These are phyloP conservation scores for Riparia riparia DNA, from an alignment of 2,113 vertebrate species.

Conservation along the genomic window DNA sequence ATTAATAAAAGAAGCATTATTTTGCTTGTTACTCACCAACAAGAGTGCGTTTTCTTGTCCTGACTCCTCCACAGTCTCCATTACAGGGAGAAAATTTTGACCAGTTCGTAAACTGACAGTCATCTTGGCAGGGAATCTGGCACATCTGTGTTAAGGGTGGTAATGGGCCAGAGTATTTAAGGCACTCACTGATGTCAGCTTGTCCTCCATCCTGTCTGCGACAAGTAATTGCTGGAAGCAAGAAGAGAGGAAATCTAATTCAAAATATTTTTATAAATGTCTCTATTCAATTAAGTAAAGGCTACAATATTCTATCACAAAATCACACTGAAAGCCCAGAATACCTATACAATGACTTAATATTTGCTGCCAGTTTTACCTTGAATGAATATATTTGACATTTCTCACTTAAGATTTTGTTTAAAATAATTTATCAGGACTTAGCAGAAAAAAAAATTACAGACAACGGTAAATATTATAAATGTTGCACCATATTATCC, in stretches of 20 bases:
- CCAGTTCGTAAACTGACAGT: slow-evolving; percentile 96
- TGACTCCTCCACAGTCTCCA: slow-evolving; percentile 93
- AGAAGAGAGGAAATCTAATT: neutral
- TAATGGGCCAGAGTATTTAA: slow-evolving; percentile 84
- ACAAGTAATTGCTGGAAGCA: slow-evolving; percentile 91
- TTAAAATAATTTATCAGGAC: neutral
- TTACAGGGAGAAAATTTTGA: slow-evolving; percentile 96
- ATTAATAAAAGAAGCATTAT: neutral
- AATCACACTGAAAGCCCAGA: neutral
- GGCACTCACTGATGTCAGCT: slow-evolving; percentile 87
- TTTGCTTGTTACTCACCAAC: slow-evolving; percentile 81
- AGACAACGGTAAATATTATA: neutral
- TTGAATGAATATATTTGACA: neutral
- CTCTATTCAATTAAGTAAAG: neutral
- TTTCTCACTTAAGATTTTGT: neutral
- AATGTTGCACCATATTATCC: neutral
- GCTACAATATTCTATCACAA: neutral
- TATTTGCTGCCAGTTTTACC: neutral
- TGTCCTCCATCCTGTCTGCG: slow-evolving; percentile 91
- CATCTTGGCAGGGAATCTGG: slow-evolving; percentile 94
- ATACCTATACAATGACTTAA: neutral
- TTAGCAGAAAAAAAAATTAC: neutral
- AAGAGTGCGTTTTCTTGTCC: slow-evolving; percentile 90
- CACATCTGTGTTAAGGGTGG: slow-evolving; percentile 90
- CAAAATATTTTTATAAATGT: neutral